These are phyloP conservation scores for Lepus timidus DNA, from an alignment of 2,113 vertebrate genomes.

Conservation along the genomic window DNA sequence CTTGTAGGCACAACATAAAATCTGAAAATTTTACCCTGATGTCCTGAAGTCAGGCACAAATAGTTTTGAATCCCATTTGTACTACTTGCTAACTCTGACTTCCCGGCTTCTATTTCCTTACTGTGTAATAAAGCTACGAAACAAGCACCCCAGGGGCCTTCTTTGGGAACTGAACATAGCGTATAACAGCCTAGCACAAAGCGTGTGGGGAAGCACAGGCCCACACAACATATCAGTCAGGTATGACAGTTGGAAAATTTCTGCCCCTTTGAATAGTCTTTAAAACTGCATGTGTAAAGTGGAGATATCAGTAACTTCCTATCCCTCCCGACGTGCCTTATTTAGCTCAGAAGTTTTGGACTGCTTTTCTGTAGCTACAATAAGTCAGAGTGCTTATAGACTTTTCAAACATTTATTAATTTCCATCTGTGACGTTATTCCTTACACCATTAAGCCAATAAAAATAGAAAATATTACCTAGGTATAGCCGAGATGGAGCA, in stretches of 20 bases:
- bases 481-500: background rate
- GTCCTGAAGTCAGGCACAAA: background rate
- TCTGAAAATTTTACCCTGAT: background rate
- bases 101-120: background rate
- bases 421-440: background rate
- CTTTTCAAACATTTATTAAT: background rate
- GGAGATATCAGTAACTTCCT: background rate
- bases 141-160: accelerated
- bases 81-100: background rate
- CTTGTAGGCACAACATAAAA: background rate
- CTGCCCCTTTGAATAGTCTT: background rate
- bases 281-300: background rate
- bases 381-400: background rate
- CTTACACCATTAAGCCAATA: background rate
- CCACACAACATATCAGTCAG: background rate
- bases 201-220: background rate
- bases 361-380: background rate
- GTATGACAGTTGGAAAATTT: background rate
- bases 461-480: background rate
- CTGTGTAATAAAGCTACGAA: background rate
- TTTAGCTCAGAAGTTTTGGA: accelerated
- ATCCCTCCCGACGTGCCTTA: accelerated
- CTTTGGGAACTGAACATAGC: background rate
- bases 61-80: background rate
- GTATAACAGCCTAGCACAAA: background rate